Conservation (phyloP, 2,888 invertebrate genomes). For the Eupithecia dodoneata region DNA sequence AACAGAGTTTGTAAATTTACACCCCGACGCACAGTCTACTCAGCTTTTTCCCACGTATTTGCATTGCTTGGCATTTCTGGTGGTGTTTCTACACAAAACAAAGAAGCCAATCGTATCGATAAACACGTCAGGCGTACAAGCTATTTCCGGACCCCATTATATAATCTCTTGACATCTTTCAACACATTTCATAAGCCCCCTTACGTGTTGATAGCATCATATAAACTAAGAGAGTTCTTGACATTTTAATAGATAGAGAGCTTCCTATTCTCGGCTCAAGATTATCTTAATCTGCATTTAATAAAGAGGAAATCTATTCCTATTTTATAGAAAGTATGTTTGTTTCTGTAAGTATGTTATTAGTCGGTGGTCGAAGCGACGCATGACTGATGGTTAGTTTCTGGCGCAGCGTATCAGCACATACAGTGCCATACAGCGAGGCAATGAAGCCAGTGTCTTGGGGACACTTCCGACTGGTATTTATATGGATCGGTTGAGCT, state of each 20-base stretch:
- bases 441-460: too few relatives aligned
- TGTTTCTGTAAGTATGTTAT: not conserved
- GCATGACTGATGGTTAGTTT: too few relatives aligned
- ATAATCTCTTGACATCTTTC: conserved; percentile 12
- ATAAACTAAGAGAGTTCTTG: conserved; percentile 5
- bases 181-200: not conserved
- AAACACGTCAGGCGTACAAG: not conserved
- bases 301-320: not conserved
- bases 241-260: conserved; percentile 7
- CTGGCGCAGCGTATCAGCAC: too few relatives aligned
- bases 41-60: not conserved
- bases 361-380: not conserved
- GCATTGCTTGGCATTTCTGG: not conserved
- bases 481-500: too few relatives aligned
- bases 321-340: not conserved
- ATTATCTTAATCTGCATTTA: not conserved
- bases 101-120: not conserved
- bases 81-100: not conserved
- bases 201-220: conserved; percentile 2
- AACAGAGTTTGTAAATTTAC: not conserved
- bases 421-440: too few relatives aligned
- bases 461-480: too few relatives aligned
- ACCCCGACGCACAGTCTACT: not conserved
- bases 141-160: not conserved
- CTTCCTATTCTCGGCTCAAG: conserved; percentile 6